phyloP scores from a whole-genome alignment of 1,140 invertebrate genomes.

The Ganaspis sp. region DNA sequence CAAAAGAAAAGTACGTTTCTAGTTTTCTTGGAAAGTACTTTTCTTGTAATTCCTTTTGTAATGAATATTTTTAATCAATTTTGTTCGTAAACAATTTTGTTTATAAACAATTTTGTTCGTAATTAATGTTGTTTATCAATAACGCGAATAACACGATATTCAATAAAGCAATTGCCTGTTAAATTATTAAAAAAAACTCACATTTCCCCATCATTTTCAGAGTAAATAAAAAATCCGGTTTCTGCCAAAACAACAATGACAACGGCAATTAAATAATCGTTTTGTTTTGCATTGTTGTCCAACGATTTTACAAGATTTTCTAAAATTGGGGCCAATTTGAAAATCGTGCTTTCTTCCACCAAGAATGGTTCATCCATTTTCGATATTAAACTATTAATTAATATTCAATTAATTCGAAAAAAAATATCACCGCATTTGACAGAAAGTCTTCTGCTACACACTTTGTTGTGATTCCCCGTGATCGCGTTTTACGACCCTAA shows the following conservation, averaged over 20 bases:
- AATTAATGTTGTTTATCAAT: too few species aligned
- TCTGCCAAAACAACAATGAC: constrained; percentile 27
- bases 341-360: constrained; percentile 10
- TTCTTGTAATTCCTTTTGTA: too few species aligned
- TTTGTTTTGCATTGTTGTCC: not conserved
- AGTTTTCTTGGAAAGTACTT: too few species aligned
- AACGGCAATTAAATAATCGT: constrained; percentile 21
- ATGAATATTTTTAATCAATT: too few species aligned
- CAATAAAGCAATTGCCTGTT: not conserved
- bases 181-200: not conserved
- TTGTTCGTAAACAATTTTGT: too few species aligned
- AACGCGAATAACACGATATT: too few species aligned
- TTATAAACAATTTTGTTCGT: too few species aligned
- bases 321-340: not conserved
- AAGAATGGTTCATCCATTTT: not conserved
- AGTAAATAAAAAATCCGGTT: constrained; percentile 1
- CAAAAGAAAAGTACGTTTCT: too few species aligned
- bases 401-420: too few species aligned
- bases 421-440: not conserved
- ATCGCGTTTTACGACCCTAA: not conserved
- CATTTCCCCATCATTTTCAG: not conserved
- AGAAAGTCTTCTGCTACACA: not conserved
- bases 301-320: constrained; percentile 5
- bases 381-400: not conserved
- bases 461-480: not conserved